Evolutionary conservation across 2,797 vertebrate species (phyloP), one percentile per base, ranked within the genome.

Genomic region (Anabas testudineus): DNA sequence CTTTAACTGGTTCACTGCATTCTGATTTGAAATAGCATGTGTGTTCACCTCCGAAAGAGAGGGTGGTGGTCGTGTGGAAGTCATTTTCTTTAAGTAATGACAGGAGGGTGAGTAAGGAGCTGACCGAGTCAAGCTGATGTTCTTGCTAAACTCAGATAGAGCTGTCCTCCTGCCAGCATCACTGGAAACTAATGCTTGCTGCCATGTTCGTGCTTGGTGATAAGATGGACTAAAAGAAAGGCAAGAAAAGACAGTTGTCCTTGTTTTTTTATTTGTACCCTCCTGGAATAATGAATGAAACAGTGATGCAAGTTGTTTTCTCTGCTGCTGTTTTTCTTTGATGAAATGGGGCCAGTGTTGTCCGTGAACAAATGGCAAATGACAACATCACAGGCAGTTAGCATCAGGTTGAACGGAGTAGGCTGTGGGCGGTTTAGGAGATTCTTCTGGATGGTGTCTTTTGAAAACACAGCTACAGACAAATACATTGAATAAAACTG

Each of bases 331-430:
- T 58, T 78, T 66, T 74, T 49, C n/a, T 55, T 59, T 30, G 2
- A 6, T 58, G 55, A 24, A 69, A 28, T 54, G 21, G 41, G 41
- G 60, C 56, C 59, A 49, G 52, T 57, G 43, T 84, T 71, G 60
- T 75, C 52, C 63, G 45, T 84, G 85, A 87, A 62, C 66, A 89
- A 87, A 89, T 87, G 71, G 71, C 78, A 83, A 71, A 87, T 86
- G 88, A 87, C 87, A 84, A 70, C 86, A 88, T 88, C 85, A 78
- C 70, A 85, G 74, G 71, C 81, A 58, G 80, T 90, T 80, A 86
- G 81, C 58, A 58, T 90, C 80, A 87, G 86, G 74, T 75, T 64
- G 79, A 71, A 72, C 32, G 71, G 56, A 77, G 74, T 9, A 24
- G 77, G 79, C 80, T 63, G 67, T 61, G 73, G 84, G 80, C 1